Percentiles rank a stretch among this genome's conserved stretches.
Evolutionary conservation across 2,888 invertebrate genomes (phyloP).

Genomic region (Eristalis intricaria): DNA sequence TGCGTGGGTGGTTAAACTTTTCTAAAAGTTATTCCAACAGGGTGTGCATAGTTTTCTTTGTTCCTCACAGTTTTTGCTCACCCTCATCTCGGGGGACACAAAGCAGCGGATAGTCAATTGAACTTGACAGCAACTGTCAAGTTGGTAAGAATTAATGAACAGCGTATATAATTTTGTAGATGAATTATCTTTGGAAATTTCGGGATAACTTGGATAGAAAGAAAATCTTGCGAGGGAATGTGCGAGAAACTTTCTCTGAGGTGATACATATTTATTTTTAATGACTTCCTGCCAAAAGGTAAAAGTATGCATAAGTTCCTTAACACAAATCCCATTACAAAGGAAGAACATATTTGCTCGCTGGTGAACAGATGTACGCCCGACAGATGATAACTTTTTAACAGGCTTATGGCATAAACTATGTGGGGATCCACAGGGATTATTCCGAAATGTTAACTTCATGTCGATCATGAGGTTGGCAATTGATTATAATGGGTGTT

Average conservation of each 20-base stretch:
- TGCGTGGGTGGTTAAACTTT: slow-evolving; percentile 8
- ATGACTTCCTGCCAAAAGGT: background rate
- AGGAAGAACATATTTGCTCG: too few relatives aligned
- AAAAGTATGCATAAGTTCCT: too few relatives aligned
- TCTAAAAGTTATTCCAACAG: slow-evolving; percentile 22
- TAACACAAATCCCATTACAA: too few relatives aligned
- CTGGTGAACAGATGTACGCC: too few relatives aligned
- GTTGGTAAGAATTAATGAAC: slow-evolving; percentile 70
- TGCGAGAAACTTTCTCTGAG: background rate
- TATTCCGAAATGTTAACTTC: too few relatives aligned
- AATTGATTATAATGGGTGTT: too few relatives aligned
- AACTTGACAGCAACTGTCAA: slow-evolving; percentile 72
- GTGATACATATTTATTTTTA: slow-evolving; percentile 6
- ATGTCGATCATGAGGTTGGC: too few relatives aligned
- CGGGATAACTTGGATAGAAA: background rate
- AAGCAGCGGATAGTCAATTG: slow-evolving; percentile 65
- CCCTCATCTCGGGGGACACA: background rate
- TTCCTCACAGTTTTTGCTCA: background rate
- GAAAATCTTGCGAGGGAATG: background rate
- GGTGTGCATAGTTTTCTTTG: slow-evolving; percentile 10
- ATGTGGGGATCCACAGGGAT: too few relatives aligned
- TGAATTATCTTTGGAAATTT: slow-evolving; percentile 24
- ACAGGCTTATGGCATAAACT: too few relatives aligned
- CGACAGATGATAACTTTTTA: too few relatives aligned
- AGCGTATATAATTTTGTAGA: slow-evolving; percentile 7